Conservation (phyloP, 2,888 invertebrate species). For the Agriotes lineatus region DNA sequence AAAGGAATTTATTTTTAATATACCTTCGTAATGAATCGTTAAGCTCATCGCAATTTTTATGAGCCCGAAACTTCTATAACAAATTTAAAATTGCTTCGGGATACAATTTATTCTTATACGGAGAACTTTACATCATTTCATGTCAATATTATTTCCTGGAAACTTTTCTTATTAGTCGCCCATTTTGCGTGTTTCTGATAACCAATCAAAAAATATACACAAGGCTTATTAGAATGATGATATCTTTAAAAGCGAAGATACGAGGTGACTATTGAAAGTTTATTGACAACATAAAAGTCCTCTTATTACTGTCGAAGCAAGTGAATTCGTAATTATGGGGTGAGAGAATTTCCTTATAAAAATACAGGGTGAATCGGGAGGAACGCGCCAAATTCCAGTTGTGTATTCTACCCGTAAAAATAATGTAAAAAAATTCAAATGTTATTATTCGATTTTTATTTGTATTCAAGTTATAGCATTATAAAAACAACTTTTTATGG, state of each 20-base stretch:
- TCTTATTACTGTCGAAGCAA: too few species aligned
- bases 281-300: too few species aligned
- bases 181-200: conserved; percentile 33
- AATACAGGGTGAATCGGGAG: too few species aligned
- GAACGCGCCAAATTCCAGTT: too few species aligned
- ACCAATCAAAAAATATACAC: conserved; percentile 16
- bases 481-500: too few species aligned
- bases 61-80: conserved; percentile 47
- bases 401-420: too few species aligned
- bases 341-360: too few species aligned
- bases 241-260: background rate
- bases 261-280: too few species aligned
- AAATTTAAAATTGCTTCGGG: conserved; percentile 47
- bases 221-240: background rate
- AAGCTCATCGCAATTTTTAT: conserved; percentile 46
- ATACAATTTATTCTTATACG: conserved; percentile 47
- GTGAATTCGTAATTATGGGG: too few species aligned
- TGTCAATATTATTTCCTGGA: conserved; percentile 44
- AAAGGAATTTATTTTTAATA: conserved; percentile 43
- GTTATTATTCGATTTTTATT: too few species aligned
- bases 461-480: too few species aligned
- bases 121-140: conserved; percentile 46
- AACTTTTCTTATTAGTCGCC: conserved; percentile 46
- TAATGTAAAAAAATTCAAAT: too few species aligned
- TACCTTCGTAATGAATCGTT: conserved; percentile 45